Base-by-base conservation (phyloP, 2,113 vertebrate species). In the Cyprinus carpio region DNA sequence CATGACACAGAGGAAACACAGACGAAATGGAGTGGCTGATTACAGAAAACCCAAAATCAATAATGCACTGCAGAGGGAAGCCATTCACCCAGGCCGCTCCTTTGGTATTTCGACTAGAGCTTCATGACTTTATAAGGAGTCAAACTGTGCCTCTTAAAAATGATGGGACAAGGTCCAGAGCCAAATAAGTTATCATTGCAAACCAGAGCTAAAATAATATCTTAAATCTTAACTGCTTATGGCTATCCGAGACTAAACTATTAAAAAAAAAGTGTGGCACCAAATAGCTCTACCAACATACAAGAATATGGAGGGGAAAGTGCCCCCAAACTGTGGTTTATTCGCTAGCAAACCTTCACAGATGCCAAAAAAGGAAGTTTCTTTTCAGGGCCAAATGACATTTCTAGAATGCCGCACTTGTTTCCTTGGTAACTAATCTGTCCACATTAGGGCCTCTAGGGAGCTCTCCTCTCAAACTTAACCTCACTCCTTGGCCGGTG, bases 341-440 rank as follows among this genome's bases (percentile, higher is more conserved):
- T 81, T 31, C 43, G 3, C 62, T 29, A 31, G 11, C 46, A 51
- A 89, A 31, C 71, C 80, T 84, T 37, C 65, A 76, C 77, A 76
- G 64, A 58, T 64, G 82, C 69, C 54, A 49, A 81, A 85, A 85
- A 16, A 80, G 84, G 75, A 88, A 83, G 80, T 90, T 89, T 89
- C 86, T 87, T 76, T 85, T 89, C 72, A 58, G 84, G 82, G 75
- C 62, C 34, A 90, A 87, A 56, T 88, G 64, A 89, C 90, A 89
- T 94, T 92, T 89, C 83, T 91, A 83, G 86, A 92, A 91, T 83
- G 90, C 83, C 87, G 90, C 91, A 82, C 90, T 92, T 85, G 94
- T 95, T 93, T 90, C 95, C 94, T 90, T 92, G 93, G 94, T 93
- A 91, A 95, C 95, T 95, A 95, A 95, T 95, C 94, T 94, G 64